phyloP scores from a whole-genome alignment of 2,797 vertebrate genomes.

The Micromesistius poutassou region DNA sequence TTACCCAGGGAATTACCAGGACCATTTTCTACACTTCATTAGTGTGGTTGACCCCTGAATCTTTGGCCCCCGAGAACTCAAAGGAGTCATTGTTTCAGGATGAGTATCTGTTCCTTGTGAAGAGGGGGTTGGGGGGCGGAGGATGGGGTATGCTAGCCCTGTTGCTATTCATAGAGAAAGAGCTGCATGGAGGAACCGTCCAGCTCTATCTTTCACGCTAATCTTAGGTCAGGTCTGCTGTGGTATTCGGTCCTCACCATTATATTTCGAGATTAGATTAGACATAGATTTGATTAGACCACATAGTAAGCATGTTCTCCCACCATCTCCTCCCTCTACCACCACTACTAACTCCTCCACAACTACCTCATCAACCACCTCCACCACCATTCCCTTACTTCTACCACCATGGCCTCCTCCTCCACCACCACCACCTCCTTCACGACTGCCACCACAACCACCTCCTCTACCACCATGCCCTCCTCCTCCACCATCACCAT shows the following conservation, averaged over 20 bases:
- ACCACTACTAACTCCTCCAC: neutral
- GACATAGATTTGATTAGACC: neutral
- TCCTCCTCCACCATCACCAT: neutral
- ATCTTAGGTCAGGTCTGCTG: neutral
- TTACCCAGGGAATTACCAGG: constrained; percentile 33
- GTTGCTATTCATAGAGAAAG: neutral
- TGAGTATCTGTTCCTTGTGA: constrained; percentile 7
- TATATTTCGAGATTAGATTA: neutral
- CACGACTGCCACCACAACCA: neutral
- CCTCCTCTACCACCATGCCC: neutral
- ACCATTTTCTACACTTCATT: constrained; percentile 32
- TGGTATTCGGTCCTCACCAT: neutral
- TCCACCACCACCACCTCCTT: no score
- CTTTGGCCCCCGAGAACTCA: constrained; percentile 20
- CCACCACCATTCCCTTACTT: no score
- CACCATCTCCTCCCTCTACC: neutral
- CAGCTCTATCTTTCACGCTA: neutral
- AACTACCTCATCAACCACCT: neutral
- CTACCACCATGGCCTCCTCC: no score
- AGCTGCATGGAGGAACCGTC: neutral
- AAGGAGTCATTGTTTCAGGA: constrained; percentile 25
- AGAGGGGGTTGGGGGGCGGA: neutral
- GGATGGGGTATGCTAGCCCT: neutral
- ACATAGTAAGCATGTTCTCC: neutral
- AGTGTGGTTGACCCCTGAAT: constrained; percentile 26